Base-by-base conservation (phyloP, 2,888 invertebrate genomes). In the Aphidius colemani region DNA sequence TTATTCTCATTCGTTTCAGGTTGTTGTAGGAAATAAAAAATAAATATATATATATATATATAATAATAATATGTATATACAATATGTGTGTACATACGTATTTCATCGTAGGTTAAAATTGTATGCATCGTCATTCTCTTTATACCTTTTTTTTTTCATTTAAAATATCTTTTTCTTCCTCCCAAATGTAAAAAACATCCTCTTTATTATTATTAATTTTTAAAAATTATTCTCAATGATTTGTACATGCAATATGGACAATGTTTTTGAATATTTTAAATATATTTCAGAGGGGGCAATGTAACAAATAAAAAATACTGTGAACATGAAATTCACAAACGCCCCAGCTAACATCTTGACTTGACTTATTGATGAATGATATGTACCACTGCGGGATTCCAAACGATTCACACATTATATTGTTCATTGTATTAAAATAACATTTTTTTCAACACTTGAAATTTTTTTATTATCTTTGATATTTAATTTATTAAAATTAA, bases 91-190 rank as follows among this genome's bases (percentile, higher is more conserved):
- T 30, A 65, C 50, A 58, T 60, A 66, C 64, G 59, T 57, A 59
- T 61, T 57, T 55, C 46, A 59, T 62, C 63, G 65, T 62, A 64
- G 61, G 65, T 48, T 49, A 46, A 43, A 60, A 58, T 64, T 61
- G 66, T 63, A 57, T 75, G 77, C 77, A 70, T 71, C 76, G 78
- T 79, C 79, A 64, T 64, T 64, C 53, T 53, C 79, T 60, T 64
- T 64, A 46, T 53, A 8, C 44, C 43, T 55, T 43, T 55, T 13
- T 61, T 49, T 30, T 30, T 5, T 30, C 5, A 30, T 30, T 30
- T 30, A 30, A 30, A 30, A 30, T 30, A 30, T 30, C 30, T 30
- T 30, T 30, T 30, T 30, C 30, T 30, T 30, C 30, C 30, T 5
- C 30, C 30, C 30, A 30, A 30, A 30, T 30, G 30, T 30, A 30